phyloP scores from a whole-genome alignment of 2,113 vertebrate genomes.

The Salvator merianae region DNA sequence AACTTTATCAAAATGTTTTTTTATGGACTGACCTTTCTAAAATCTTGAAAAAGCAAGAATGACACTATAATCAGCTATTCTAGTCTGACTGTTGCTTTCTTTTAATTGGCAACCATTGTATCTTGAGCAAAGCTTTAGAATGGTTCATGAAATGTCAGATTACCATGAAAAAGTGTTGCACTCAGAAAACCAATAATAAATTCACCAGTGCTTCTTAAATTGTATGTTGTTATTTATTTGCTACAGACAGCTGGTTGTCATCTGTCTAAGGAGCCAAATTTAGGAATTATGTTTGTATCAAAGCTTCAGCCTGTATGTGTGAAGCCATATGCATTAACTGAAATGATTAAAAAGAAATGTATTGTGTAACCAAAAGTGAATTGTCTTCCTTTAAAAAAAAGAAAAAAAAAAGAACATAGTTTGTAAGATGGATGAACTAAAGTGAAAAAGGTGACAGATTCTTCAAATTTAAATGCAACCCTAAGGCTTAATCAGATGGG shows the following conservation, averaged over 20 bases:
- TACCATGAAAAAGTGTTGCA: slow-evolving; percentile 1
- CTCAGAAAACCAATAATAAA: slow-evolving; percentile 17
- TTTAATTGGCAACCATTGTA: neutral
- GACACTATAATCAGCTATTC: neutral
- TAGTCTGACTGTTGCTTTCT: neutral
- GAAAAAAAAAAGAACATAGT: neutral
- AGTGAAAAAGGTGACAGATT: too few species aligned
- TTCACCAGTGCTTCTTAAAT: neutral
- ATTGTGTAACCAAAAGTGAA: neutral
- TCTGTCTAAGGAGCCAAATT: slow-evolving; percentile 38
- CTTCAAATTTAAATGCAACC: too few species aligned
- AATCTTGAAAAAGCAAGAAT: neutral
- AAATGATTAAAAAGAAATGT: too few species aligned
- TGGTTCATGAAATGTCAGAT: neutral
- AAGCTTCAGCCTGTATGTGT: neutral
- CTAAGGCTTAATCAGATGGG: too few species aligned
- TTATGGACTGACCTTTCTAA: neutral
- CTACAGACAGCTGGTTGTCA: slow-evolving; percentile 18
- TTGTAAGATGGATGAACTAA: neutral
- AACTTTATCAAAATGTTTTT: neutral
- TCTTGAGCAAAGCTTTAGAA: neutral
- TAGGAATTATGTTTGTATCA: neutral
- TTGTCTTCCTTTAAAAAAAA: neutral
- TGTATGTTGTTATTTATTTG: neutral
- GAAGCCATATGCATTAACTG: neutral